A percentile compares a stretch with the other conserved stretches of the same genome.
Evolutionary conservation across 2,888 invertebrate species (phyloP).

Genomic region (Cecidostiba fungosa): DNA sequence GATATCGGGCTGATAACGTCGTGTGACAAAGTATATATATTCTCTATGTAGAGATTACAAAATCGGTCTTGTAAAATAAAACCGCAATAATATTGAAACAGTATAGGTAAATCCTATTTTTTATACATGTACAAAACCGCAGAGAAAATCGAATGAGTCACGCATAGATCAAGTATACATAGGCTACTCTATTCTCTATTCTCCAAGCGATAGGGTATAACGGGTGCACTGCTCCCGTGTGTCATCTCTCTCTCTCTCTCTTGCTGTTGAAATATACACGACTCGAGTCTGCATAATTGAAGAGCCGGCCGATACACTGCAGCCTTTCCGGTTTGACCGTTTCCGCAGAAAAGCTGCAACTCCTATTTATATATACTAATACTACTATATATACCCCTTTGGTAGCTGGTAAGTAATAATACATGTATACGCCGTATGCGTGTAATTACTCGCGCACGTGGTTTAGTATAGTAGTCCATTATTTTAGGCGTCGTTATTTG

Average conservation of each 20-base stretch:
- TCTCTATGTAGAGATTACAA: not conserved
- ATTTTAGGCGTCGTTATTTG: not conserved
- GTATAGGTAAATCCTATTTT: not conserved
- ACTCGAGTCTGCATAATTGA: constrained; percentile 1
- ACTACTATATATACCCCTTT: not conserved
- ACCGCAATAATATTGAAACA: constrained; percentile 1
- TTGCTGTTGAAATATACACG: constrained; percentile 28
- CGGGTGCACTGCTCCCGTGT: constrained; percentile 8
- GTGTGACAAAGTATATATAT: not conserved
- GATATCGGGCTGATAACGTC: too few species aligned
- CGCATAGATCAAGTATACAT: not conserved
- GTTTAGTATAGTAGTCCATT: not conserved
- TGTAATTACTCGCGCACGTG: not conserved
- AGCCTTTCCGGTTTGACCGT: constrained; percentile 25
- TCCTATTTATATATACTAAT: not conserved
- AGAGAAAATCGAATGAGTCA: not conserved
- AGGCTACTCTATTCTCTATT: constrained; percentile 4
- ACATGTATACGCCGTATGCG: not conserved
- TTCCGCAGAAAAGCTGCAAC: constrained; percentile 31
- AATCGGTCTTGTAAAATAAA: not conserved
- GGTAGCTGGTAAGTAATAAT: not conserved
- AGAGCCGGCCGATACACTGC: constrained; percentile 1
- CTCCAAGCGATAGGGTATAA: not conserved
- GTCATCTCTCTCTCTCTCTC: constrained; percentile 4
- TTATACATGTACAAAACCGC: not conserved